These are phyloP conservation scores for Acanthopagrus latus DNA, from an alignment of 2,797 vertebrate genomes.

Conservation along the genomic window DNA sequence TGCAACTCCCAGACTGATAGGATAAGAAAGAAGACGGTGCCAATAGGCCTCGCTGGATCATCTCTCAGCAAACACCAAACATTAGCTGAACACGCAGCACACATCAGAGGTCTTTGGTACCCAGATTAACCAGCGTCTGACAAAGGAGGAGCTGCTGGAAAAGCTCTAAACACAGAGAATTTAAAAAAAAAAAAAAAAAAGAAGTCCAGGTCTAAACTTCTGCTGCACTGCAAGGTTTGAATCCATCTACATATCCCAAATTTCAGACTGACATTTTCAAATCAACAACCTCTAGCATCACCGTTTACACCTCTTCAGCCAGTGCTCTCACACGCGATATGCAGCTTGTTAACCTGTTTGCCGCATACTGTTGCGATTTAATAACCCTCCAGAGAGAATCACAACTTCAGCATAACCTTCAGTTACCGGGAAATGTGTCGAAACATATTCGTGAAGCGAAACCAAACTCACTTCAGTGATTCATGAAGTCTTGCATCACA, in stretches of 20 bases:
- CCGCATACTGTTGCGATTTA: neutral
- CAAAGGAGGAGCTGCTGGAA: slow-evolving; percentile 26
- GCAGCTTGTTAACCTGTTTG: neutral
- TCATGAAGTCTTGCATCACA: slow-evolving; percentile 21
- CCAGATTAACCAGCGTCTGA: slow-evolving; percentile 26
- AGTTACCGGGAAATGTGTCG: slow-evolving; percentile 24
- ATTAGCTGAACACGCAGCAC: neutral
- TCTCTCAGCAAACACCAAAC: slow-evolving; percentile 25
- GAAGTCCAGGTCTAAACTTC: slow-evolving; percentile 14
- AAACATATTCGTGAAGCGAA: slow-evolving; percentile 17
- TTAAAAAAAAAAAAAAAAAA: neutral
- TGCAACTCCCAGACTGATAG: slow-evolving; percentile 33
- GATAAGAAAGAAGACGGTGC: slow-evolving; percentile 27
- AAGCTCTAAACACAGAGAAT: slow-evolving; percentile 20
- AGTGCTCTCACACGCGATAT: neutral
- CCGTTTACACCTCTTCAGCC: neutral
- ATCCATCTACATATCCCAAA: neutral
- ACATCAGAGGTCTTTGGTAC: slow-evolving; percentile 4
- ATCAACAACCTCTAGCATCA: neutral
- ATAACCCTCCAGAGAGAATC: slow-evolving; percentile 4
- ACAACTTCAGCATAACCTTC: slow-evolving; percentile 16
- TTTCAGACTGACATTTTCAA: neutral
- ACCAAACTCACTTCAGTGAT: slow-evolving; percentile 12
- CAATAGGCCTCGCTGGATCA: slow-evolving; percentile 9
- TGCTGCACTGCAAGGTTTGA: neutral